Conservation (phyloP, 2,113 vertebrate genomes). For the Macrotis lagotis region DNA sequence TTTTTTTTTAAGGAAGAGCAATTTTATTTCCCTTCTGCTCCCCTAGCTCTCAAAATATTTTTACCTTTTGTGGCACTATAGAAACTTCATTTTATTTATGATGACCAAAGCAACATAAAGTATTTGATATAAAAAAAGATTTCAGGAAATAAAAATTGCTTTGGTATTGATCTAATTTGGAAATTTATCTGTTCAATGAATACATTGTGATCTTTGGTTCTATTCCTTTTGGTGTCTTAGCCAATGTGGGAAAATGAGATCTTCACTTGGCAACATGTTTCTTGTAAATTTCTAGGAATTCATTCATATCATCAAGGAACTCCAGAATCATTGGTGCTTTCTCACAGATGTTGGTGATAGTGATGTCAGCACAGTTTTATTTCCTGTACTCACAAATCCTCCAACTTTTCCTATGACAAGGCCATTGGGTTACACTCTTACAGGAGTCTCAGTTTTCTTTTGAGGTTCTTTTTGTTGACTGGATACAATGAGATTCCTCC, state of each 20-base stretch:
- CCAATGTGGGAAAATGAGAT: background rate
- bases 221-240: background rate
- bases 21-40: slow-evolving; percentile 61
- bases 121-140: background rate
- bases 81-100: background rate
- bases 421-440: slow-evolving; percentile 99
- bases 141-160: background rate
- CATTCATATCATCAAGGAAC: slow-evolving; percentile 95
- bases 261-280: slow-evolving; percentile 88
- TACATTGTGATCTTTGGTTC: slow-evolving; percentile 31
- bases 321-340: slow-evolving; percentile 92
- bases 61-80: background rate
- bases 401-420: slow-evolving; percentile 96
- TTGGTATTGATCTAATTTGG: slow-evolving; percentile 41
- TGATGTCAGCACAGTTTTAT: slow-evolving; percentile 89
- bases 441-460: slow-evolving; percentile 95
- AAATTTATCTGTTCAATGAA: slow-evolving; percentile 34
- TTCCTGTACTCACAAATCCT: slow-evolving; percentile 94
- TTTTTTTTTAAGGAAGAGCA: slow-evolving; percentile 9
- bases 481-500: slow-evolving; percentile 98
- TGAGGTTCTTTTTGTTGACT: slow-evolving; percentile 92
- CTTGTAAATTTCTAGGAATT: slow-evolving; percentile 91
- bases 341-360: slow-evolving; percentile 94
- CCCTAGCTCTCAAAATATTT: slow-evolving; percentile 29
- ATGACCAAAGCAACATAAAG: background rate